Evolutionary conservation across 2,113 vertebrate genomes (phyloP).

Genomic region (Sturnus vulgaris): DNA sequence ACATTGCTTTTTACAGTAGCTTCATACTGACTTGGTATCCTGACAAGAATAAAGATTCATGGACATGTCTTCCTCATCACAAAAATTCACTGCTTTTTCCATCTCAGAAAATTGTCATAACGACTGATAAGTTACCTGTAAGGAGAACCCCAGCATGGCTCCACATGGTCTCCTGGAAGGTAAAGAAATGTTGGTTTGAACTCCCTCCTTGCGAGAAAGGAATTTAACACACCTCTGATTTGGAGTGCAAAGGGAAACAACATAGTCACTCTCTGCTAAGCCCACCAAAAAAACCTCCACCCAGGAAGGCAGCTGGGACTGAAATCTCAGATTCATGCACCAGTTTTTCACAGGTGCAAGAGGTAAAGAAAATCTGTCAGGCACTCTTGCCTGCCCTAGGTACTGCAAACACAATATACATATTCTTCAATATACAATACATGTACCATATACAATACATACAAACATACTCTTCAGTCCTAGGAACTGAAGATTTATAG

Average conservation of each 20-base stretch:
- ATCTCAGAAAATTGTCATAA: background rate
- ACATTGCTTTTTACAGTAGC: background rate
- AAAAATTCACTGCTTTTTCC: background rate
- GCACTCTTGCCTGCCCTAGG: background rate
- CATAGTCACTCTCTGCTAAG: background rate
- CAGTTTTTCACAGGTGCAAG: background rate
- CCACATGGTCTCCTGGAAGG: background rate
- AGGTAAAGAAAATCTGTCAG: background rate
- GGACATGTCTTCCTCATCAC: background rate
- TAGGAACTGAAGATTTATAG: background rate
- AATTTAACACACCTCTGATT: background rate
- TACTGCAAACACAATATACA: background rate
- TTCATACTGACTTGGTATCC: background rate
- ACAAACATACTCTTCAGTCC: background rate
- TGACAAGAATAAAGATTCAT: background rate
- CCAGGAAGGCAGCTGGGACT: background rate
- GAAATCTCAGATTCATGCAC: background rate
- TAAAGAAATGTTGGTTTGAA: background rate
- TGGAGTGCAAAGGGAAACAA: accelerated
- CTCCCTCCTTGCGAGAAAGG: background rate
- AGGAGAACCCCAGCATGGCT: background rate
- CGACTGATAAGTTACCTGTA: background rate
- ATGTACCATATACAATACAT: too few relatives aligned
- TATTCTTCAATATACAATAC: too few relatives aligned
- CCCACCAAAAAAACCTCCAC: background rate